These are phyloP conservation scores for Sarcophaga subvicina DNA, from an alignment of 2,888 invertebrate species.

Conservation along the genomic window DNA sequence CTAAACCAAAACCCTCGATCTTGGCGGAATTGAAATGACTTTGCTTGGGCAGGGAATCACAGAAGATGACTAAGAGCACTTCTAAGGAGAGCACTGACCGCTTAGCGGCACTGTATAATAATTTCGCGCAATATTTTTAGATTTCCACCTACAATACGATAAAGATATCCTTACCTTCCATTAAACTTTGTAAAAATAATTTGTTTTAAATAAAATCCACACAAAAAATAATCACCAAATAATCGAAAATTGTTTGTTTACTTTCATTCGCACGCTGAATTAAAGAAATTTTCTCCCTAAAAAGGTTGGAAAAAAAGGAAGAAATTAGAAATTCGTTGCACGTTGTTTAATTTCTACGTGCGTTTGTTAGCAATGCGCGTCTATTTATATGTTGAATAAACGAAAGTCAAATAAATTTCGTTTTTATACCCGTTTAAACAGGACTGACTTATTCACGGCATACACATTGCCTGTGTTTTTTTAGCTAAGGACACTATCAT, in stretches of 20 bases:
- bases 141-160: too few relatives aligned
- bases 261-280: too few relatives aligned
- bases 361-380: constrained; percentile 41
- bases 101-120: too few relatives aligned
- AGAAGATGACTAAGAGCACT: too few relatives aligned
- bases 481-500: not conserved
- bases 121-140: too few relatives aligned
- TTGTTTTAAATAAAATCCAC: too few relatives aligned
- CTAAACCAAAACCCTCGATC: too few relatives aligned
- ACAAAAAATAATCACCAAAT: not conserved
- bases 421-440: not conserved
- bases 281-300: not conserved
- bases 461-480: not conserved
- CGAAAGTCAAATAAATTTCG: constrained; percentile 25
- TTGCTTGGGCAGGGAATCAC: too few relatives aligned
- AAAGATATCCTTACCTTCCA: too few relatives aligned
- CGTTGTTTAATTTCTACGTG: constrained; percentile 53
- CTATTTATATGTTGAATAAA: not conserved
- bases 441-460: not conserved
- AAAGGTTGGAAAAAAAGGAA: constrained; percentile 1
- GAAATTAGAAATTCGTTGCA: constrained; percentile 40
- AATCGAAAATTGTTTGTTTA: constrained; percentile 27
- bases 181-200: too few relatives aligned
- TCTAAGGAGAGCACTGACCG: too few relatives aligned
- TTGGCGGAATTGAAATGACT: too few relatives aligned